A percentile compares a stretch with the other conserved stretches of the same genome.
phyloP scores from a whole-genome alignment of 2,888 invertebrate genomes.

The Abrostola triplasia region DNA sequence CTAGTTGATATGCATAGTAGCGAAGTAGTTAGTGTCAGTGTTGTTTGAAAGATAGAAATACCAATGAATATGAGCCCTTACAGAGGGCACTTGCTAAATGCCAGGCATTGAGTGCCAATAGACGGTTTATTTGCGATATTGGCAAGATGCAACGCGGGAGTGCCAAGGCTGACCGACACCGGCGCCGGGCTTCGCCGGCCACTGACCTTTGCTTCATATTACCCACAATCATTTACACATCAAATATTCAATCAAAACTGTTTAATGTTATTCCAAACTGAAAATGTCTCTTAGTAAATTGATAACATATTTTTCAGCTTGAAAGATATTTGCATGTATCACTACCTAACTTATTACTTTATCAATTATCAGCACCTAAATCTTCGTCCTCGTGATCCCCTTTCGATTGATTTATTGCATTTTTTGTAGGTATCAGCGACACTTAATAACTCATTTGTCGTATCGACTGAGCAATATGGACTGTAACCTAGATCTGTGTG shows the following conservation, averaged over 20 bases:
- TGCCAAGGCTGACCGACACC: slow-evolving; percentile 80
- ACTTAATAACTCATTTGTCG: slow-evolving; percentile 63
- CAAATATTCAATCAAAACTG: slow-evolving; percentile 4
- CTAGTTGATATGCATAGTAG: slow-evolving; percentile 58
- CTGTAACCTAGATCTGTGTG: slow-evolving; percentile 73
- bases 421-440: slow-evolving; percentile 51
- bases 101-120: slow-evolving; percentile 83
- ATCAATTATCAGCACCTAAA: slow-evolving; percentile 40
- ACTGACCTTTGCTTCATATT: slow-evolving; percentile 72
- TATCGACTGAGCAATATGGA: slow-evolving; percentile 60
- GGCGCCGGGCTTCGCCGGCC: slow-evolving; percentile 75
- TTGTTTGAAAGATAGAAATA: slow-evolving; percentile 67
- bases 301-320: not conserved
- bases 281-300: not conserved
- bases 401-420: slow-evolving; percentile 44
- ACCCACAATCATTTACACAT: slow-evolving; percentile 26
- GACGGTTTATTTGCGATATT: slow-evolving; percentile 86
- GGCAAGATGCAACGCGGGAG: slow-evolving; percentile 75
- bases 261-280: not conserved
- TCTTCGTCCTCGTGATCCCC: slow-evolving; percentile 40
- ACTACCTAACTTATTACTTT: slow-evolving; percentile 3
- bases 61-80: slow-evolving; percentile 70
- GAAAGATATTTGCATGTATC: not conserved
- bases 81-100: slow-evolving; percentile 76
- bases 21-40: slow-evolving; percentile 51